These are phyloP conservation scores for Prolemur simus DNA, from an alignment of 2,113 vertebrate genomes.

Conservation along the genomic window DNA sequence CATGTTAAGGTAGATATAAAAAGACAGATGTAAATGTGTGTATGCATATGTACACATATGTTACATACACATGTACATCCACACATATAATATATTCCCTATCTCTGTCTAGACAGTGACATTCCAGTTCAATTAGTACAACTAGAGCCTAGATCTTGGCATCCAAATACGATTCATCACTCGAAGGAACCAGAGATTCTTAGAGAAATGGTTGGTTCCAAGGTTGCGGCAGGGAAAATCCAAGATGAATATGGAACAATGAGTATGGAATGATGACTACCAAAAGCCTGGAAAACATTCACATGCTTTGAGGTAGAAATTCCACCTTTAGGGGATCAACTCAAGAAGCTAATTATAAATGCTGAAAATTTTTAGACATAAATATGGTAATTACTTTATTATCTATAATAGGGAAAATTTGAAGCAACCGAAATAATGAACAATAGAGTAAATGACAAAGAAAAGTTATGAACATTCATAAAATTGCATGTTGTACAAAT, in stretches of 20 bases:
- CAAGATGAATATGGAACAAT: not conserved
- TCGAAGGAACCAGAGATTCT: not conserved
- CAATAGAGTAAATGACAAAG: not conserved
- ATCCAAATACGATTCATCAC: not conserved
- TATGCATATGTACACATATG: not conserved
- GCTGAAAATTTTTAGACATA: not conserved
- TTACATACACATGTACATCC: not conserved
- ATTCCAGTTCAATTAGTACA: not conserved
- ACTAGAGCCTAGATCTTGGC: not conserved
- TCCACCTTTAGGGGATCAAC: not conserved
- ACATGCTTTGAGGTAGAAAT: not conserved
- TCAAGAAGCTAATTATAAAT: not conserved
- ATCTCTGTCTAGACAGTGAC: not conserved
- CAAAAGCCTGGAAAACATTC: not conserved
- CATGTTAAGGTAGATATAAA: not conserved
- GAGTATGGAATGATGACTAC: not conserved
- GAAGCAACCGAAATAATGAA: not conserved
- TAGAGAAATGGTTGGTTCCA: not conserved
- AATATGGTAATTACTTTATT: not conserved
- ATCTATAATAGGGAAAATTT: not conserved
- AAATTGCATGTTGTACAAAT: not conserved
- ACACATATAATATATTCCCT: not conserved
- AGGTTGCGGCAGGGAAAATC: not conserved
- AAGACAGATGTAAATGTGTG: not conserved
- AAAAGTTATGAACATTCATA: not conserved